phyloP scores from a whole-genome alignment of 2,113 vertebrate species.

The Trachemys scripta region DNA sequence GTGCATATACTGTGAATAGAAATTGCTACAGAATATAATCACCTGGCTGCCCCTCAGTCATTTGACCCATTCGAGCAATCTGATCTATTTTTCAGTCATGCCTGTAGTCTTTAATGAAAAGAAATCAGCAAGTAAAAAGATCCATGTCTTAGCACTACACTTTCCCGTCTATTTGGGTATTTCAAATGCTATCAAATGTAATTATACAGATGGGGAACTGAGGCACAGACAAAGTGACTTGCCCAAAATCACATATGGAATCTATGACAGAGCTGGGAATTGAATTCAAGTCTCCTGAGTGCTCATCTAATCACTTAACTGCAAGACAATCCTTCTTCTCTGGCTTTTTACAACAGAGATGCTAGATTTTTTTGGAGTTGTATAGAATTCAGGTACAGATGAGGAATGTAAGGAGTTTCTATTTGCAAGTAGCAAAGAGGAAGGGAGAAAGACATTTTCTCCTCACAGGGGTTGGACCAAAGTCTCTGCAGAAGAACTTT shows the following conservation, averaged over 20 bases:
- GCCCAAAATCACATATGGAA: background rate
- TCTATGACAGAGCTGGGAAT: background rate
- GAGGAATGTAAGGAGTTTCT: background rate
- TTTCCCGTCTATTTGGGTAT: background rate
- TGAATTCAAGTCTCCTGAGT: background rate
- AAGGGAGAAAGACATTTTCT: background rate
- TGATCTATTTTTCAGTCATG: background rate
- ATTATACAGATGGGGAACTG: background rate
- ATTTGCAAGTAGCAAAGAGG: background rate
- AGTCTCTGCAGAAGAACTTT: background rate
- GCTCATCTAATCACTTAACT: background rate
- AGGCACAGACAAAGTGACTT: background rate
- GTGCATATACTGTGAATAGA: background rate
- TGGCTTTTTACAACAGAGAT: background rate
- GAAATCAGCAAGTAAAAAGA: background rate
- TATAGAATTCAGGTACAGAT: background rate
- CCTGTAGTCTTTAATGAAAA: background rate
- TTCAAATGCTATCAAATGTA: background rate
- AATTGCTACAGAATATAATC: background rate
- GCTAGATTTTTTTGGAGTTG: background rate
- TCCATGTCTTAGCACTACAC: background rate
- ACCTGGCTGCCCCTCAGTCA: background rate
- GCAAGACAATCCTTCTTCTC: background rate
- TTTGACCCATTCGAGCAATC: background rate
- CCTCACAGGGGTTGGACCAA: background rate